Conservation (phyloP, 2,113 vertebrate genomes). For the Syrrhaptes paradoxus region DNA sequence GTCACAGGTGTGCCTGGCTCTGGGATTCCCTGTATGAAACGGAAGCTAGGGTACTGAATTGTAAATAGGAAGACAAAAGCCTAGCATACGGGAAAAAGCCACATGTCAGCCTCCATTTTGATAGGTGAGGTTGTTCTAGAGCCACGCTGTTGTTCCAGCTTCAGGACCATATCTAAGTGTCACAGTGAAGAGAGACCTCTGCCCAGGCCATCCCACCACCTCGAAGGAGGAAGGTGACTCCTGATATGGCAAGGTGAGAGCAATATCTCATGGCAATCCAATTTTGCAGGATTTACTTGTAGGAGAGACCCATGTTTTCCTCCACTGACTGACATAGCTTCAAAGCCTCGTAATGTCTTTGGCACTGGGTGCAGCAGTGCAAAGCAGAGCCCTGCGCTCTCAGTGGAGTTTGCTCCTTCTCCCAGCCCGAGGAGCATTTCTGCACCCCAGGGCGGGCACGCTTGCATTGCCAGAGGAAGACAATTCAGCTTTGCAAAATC, state of each 20-base stretch:
- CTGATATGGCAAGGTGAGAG: neutral
- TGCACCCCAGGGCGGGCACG: neutral
- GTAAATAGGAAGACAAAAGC: neutral
- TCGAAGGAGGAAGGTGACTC: neutral
- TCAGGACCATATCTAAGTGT: neutral
- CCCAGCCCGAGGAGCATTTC: neutral
- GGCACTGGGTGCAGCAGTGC: rapidly evolving
- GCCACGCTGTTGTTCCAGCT: neutral
- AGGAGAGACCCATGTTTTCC: neutral
- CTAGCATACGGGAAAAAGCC: neutral
- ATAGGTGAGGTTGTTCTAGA: neutral
- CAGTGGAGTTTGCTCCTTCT: neutral
- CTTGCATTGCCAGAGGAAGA: neutral
- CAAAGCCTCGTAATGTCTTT: neutral
- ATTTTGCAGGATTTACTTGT: neutral
- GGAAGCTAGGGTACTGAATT: neutral
- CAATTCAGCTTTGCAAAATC: slow-evolving; percentile 3
- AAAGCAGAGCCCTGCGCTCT: neutral
- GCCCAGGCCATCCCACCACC: neutral
- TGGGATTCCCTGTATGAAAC: neutral
- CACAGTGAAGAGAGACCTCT: neutral
- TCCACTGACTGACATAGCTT: neutral
- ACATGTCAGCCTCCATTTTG: neutral
- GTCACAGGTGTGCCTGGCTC: neutral
- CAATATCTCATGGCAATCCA: neutral